A percentile compares a stretch with the other conserved stretches of the same genome.
Conservation (phyloP, 1,140 invertebrate genomes). For the Dreissena polymorpha region DNA sequence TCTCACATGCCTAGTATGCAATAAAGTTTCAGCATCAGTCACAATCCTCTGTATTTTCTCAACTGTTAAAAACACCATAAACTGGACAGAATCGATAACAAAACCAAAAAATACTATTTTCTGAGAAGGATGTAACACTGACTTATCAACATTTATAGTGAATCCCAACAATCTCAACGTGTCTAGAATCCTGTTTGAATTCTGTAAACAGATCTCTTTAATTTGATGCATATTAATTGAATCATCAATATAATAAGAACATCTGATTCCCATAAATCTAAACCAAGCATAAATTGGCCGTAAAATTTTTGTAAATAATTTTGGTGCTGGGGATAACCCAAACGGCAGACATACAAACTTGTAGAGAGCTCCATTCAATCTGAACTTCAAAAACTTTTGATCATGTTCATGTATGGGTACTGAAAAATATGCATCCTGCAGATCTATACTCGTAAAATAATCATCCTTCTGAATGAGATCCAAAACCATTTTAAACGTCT, state of each 20-base stretch:
- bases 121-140: neutral
- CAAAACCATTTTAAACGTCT: conserved; percentile 9
- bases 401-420: conserved; percentile 21
- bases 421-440: conserved; percentile 34
- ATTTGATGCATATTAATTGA: conserved; percentile 1
- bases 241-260: conserved; percentile 26
- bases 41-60: neutral
- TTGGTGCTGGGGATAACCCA: conserved; percentile 22
- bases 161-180: conserved; percentile 6
- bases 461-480: conserved; percentile 44
- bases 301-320: conserved; percentile 28
- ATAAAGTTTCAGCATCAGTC: neutral
- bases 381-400: conserved; percentile 22
- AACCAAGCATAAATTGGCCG: conserved; percentile 11
- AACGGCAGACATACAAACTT: conserved; percentile 16
- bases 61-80: neutral
- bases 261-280: conserved; percentile 16
- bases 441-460: conserved; percentile 20
- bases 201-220: conserved; percentile 5
- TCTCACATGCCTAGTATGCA: neutral
- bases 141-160: conserved; percentile 24
- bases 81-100: neutral
- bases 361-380: neutral
- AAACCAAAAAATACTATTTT: conserved; percentile 11
- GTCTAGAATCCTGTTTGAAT: conserved; percentile 2